Evolutionary conservation across 2,797 vertebrate species (phyloP).

Genomic region (Dicrostonyx torquatus): DNA sequence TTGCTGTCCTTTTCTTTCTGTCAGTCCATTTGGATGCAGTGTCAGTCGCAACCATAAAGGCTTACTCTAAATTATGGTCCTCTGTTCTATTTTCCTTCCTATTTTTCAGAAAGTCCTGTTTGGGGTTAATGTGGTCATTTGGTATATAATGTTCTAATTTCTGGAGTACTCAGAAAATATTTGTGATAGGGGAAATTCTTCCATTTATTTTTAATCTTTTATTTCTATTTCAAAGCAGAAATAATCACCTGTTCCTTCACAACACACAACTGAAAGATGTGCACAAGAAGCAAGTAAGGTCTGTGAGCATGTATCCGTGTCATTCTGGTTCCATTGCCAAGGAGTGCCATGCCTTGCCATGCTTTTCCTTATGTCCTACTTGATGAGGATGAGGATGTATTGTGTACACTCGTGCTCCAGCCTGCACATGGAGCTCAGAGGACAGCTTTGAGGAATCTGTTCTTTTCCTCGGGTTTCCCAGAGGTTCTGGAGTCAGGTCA

Average conservation of each 20-base stretch:
- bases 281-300: background rate
- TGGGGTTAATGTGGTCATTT: background rate
- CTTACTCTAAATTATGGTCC: background rate
- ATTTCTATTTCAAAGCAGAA: background rate
- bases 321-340: background rate
- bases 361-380: background rate
- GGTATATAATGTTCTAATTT: background rate
- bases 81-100: constrained; percentile 10
- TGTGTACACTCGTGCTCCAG: background rate
- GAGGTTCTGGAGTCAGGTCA: background rate
- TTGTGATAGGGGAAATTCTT: background rate
- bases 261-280: background rate
- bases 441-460: background rate
- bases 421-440: background rate
- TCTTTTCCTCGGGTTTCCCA: background rate
- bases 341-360: background rate
- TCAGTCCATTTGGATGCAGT: background rate
- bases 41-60: background rate
- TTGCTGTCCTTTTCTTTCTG: background rate
- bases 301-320: background rate
- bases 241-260: background rate
- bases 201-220: background rate
- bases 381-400: background rate
- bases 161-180: background rate
- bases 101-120: background rate